A percentile compares a stretch with the other conserved stretches of the same genome.
phyloP scores from a whole-genome alignment of 2,113 vertebrate species.

The Paedocypris sp. region DNA sequence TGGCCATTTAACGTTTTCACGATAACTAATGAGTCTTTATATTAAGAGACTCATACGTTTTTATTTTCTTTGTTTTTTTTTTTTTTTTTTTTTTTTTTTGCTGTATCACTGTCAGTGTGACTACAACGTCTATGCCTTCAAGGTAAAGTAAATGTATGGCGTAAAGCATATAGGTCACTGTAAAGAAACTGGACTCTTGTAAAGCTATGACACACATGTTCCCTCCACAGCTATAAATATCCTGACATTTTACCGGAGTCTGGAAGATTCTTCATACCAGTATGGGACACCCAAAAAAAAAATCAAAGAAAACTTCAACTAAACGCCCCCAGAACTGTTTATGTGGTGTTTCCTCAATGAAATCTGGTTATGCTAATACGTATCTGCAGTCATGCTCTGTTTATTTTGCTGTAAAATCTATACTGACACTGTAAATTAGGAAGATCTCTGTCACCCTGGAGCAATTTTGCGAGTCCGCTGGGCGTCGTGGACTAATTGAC shows the following conservation, averaged over 20 bases:
- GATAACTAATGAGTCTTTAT: too few species aligned
- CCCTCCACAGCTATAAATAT: conserved; percentile 21
- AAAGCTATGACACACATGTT: neutral
- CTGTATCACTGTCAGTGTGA: neutral
- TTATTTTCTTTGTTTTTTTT: too few species aligned
- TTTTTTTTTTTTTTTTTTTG: too few species aligned
- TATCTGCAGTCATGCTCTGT: too few species aligned
- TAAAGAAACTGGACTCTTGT: neutral
- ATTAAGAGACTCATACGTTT: too few species aligned
- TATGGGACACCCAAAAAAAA: too few species aligned
- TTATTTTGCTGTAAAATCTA: neutral
- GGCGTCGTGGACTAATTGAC: neutral
- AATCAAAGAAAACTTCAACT: too few species aligned
- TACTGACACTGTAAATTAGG: neutral
- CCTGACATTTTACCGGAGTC: conserved; percentile 12
- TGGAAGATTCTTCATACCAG: conserved; percentile 5
- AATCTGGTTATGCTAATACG: too few species aligned
- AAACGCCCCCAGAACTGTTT: too few species aligned
- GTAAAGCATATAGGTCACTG: neutral
- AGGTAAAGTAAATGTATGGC: neutral
- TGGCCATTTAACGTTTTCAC: too few species aligned
- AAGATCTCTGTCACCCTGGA: neutral
- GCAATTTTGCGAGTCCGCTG: too few species aligned
- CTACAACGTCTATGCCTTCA: neutral
- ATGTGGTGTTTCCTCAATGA: too few species aligned